These are phyloP conservation scores for Campylomormyrus numenius DNA, from an alignment of 2,113 vertebrate genomes.

Conservation along the genomic window DNA sequence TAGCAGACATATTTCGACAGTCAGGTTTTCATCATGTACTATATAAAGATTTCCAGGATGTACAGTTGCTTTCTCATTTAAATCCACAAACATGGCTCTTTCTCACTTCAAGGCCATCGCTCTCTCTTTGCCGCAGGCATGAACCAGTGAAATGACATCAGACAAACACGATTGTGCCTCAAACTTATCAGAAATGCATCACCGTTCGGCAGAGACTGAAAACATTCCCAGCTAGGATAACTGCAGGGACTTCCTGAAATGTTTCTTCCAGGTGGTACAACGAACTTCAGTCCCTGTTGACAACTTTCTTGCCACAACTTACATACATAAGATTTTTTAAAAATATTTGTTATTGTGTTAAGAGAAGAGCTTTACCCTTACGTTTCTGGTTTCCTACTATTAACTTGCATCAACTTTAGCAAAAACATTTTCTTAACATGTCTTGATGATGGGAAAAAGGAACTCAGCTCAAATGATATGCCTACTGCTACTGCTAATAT, in stretches of 20 bases:
- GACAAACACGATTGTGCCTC: neutral
- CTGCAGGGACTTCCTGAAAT: neutral
- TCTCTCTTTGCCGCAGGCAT: neutral
- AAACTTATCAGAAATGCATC: neutral
- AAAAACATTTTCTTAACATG: neutral
- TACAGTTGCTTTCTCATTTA: neutral
- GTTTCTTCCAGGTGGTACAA: neutral
- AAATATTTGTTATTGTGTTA: neutral
- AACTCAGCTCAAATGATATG: slow-evolving; percentile 21
- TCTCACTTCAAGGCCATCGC: neutral
- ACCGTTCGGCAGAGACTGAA: neutral
- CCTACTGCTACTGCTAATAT: slow-evolving; percentile 18
- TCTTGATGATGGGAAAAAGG: neutral
- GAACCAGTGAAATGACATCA: neutral
- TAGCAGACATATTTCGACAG: neutral
- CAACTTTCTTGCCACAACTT: neutral
- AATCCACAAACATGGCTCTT: neutral
- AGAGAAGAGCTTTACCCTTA: neutral
- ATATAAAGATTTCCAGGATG: neutral
- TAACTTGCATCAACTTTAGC: neutral
- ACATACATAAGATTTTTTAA: neutral
- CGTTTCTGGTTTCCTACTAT: neutral
- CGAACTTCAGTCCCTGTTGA: neutral
- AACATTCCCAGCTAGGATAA: neutral
- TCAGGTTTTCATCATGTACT: neutral